Conservation (phyloP, 2,888 invertebrate species). For the Theretra japonica region DNA sequence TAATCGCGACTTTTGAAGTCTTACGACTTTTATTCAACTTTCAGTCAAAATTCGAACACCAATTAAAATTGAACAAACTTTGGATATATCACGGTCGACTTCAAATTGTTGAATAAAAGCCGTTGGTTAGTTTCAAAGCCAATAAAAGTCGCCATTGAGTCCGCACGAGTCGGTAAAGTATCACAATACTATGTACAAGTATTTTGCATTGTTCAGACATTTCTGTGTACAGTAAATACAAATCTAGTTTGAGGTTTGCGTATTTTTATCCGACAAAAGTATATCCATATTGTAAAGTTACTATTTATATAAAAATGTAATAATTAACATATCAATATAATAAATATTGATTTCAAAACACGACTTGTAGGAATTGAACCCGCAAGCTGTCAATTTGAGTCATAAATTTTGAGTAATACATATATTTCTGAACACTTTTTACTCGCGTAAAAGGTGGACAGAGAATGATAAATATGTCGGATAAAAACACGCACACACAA, state of each 20-base stretch:
- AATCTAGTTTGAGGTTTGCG: neutral
- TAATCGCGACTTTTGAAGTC: neutral
- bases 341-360: too few relatives aligned
- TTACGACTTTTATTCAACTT: neutral
- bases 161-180: neutral
- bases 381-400: too few relatives aligned
- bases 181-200: constrained; percentile 21
- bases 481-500: neutral
- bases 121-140: neutral
- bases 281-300: neutral
- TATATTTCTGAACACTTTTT: too few relatives aligned
- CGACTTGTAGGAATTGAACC: too few relatives aligned
- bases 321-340: too few relatives aligned
- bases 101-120: neutral
- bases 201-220: neutral
- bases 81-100: constrained; percentile 4
- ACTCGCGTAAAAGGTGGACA: too few relatives aligned
- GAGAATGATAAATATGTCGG: too few relatives aligned
- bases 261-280: neutral
- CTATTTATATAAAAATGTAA: neutral
- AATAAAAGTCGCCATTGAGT: neutral
- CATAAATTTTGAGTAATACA: too few relatives aligned
- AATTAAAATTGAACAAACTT: neutral
- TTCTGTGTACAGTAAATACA: neutral
- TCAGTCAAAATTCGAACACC: neutral